These are phyloP conservation scores for Apomyelois bistriatella DNA, from an alignment of 2,888 invertebrate genomes.

Conservation along the genomic window DNA sequence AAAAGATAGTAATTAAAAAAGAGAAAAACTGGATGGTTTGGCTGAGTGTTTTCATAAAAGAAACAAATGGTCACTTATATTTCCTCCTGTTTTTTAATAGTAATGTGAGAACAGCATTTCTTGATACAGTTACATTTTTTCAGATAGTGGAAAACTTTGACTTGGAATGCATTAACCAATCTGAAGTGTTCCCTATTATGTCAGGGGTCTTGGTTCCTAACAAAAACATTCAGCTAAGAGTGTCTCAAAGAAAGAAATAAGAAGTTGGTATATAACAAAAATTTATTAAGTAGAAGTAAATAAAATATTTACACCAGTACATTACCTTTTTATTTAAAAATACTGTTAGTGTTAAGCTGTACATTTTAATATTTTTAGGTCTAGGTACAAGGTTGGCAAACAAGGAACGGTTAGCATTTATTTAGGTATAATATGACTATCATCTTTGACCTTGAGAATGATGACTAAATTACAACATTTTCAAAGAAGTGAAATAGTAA, in stretches of 20 bases:
- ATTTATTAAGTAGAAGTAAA: background rate
- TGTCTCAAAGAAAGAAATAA: slow-evolving; percentile 32
- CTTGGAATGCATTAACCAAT: slow-evolving; percentile 66
- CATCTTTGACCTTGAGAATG: too few species aligned
- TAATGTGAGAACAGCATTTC: too few species aligned
- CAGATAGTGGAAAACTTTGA: slow-evolving; percentile 79
- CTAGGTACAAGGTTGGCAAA: too few species aligned
- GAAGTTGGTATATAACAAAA: slow-evolving; percentile 17
- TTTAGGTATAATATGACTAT: too few species aligned
- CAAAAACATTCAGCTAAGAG: slow-evolving; percentile 59
- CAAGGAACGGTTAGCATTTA: too few species aligned
- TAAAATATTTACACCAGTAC: slow-evolving; percentile 2
- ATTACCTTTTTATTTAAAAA: background rate
- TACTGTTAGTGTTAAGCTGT: background rate
- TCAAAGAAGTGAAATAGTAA: too few species aligned
- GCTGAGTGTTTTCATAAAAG: too few species aligned
- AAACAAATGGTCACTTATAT: too few species aligned
- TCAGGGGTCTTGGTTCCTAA: slow-evolving; percentile 80
- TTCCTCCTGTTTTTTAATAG: too few species aligned
- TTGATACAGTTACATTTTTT: slow-evolving; percentile 40
- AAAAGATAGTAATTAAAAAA: too few species aligned
- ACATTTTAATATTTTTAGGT: background rate
- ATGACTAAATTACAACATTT: too few species aligned
- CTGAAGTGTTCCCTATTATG: slow-evolving; percentile 71
- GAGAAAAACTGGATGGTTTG: too few species aligned